Base-by-base conservation (phyloP, 2,888 invertebrate genomes). In the Eupithecia dodoneata region DNA sequence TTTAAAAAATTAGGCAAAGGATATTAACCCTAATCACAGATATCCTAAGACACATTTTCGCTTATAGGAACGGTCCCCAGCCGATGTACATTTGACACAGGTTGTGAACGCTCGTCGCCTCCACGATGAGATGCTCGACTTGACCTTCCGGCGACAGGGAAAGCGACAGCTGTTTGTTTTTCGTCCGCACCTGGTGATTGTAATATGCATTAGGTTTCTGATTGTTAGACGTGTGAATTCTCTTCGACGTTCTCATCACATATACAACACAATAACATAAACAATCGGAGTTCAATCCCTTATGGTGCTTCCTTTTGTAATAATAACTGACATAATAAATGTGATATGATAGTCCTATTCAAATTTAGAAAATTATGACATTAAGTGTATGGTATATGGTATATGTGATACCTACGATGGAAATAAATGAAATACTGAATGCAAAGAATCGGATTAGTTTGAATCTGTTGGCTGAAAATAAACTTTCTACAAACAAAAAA, bases 51-150 rank as follows among this genome's bases (percentile, higher is more conserved):
- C 76, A 77, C 76, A 76, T 67, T 73, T 69, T 78, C 5, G 55
- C 72, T 96, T 92, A 98, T 84, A 98, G 91, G 89, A 97, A 99
- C 3, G 99, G 96, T 63, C 98, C 98, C 99, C 99, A 99, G 10
- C 99, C 99, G 74, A 98, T 96, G 88, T 98, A 99, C 99, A 99
- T 99, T 91, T 98, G 97, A 84, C 98, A 98, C 15, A 99, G 96
- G 92, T 99, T 98, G 85, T 97, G 97, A 73, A 98, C 94, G 90
- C 97, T 97, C 18, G 98, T 98, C 0, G 99, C 99, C 92, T 99
- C 98, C 76, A 97, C 96, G 82, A 99, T 99, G 13, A 99, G 96
- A 90, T 97, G 97, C 88, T 98, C 97, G 0, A 98, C 98, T 94
- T 99, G 99, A 10, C 99, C 99, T 93, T 99, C 99, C 0, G 98